Conservation (phyloP, 2,797 vertebrate genomes). For the Discoglossus pictus region DNA sequence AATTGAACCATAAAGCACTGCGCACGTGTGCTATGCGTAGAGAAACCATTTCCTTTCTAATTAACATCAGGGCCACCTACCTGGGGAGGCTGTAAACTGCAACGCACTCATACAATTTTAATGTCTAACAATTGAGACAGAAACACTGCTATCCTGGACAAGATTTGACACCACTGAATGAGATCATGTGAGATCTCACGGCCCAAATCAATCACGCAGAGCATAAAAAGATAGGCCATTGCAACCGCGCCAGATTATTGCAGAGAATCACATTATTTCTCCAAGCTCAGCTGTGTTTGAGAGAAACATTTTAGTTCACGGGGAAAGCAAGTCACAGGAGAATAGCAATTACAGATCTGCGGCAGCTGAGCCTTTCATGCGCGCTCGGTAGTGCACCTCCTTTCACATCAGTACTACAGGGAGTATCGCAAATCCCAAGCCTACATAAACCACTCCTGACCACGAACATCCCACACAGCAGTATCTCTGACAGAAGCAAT, state of each 20-base stretch:
- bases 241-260: constrained; percentile 50
- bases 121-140: constrained; percentile 47
- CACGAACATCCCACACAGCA: constrained; percentile 18
- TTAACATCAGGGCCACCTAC: constrained; percentile 56
- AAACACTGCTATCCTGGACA: constrained; percentile 36
- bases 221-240: constrained; percentile 32
- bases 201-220: constrained; percentile 27
- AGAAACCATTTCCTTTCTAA: constrained; percentile 55
- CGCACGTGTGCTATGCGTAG: constrained; percentile 37
- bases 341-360: constrained; percentile 60
- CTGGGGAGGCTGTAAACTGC: constrained; percentile 56
- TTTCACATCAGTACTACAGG: constrained; percentile 53
- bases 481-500: constrained; percentile 49
- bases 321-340: constrained; percentile 59
- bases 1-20: constrained; percentile 31
- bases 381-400: constrained; percentile 38
- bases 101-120: constrained; percentile 66
- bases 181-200: constrained; percentile 41
- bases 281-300: constrained; percentile 56
- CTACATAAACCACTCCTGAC: constrained; percentile 42
- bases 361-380: constrained; percentile 58
- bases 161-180: constrained; percentile 36
- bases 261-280: constrained; percentile 56
- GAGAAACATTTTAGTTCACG: constrained; percentile 56
- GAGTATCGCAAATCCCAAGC: constrained; percentile 54